These are phyloP conservation scores for Naso thynnoides DNA, from an alignment of 2,797 vertebrate genomes.

Conservation along the genomic window DNA sequence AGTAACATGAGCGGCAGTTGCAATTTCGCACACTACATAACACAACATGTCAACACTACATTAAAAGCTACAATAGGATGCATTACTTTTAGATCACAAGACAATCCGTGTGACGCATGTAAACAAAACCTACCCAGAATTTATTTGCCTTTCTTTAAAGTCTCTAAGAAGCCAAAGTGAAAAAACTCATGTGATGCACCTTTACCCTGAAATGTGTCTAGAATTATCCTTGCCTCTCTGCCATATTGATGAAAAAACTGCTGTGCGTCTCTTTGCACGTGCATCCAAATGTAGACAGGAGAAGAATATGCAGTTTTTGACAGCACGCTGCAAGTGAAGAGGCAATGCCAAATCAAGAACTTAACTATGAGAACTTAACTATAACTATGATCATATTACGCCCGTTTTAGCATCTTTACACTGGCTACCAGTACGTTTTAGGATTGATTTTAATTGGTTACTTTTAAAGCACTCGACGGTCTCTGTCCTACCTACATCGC, in stretches of 20 bases:
- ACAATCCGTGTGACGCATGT: constrained; percentile 17
- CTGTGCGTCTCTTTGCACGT: not conserved
- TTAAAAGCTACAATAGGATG: not conserved
- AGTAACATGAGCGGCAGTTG: constrained; percentile 24
- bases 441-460: too few relatives aligned
- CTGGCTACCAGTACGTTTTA: too few relatives aligned
- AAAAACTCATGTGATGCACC: constrained; percentile 33
- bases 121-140: constrained; percentile 22
- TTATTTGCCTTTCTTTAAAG: constrained; percentile 25
- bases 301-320: constrained; percentile 15
- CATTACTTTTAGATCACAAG: not conserved
- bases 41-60: too few relatives aligned
- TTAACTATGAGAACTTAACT: constrained; percentile 20
- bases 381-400: too few relatives aligned
- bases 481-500: too few relatives aligned
- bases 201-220: constrained; percentile 31
- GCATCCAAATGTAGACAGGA: not conserved
- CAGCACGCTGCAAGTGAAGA: constrained; percentile 8
- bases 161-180: constrained; percentile 12
- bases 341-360: constrained; percentile 22
- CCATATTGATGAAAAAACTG: constrained; percentile 25
- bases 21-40: not conserved
- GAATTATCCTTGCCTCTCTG: constrained; percentile 22
- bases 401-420: too few relatives aligned
- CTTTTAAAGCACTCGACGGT: too few relatives aligned